Evolutionary conservation across 2,888 invertebrate genomes (phyloP).

Genomic region (Acrocera orbiculus): DNA sequence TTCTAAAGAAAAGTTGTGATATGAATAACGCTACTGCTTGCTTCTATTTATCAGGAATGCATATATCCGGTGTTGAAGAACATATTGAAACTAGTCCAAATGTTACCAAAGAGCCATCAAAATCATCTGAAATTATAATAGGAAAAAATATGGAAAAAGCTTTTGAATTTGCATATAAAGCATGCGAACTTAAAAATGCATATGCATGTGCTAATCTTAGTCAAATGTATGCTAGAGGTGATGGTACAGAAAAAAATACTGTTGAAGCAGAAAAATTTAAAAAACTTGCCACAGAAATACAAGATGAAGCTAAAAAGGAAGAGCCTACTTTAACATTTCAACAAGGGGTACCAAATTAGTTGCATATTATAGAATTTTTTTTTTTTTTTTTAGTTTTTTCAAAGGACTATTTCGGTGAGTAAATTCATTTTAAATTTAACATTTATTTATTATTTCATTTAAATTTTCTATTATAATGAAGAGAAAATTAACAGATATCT

Average conservation of each 20-base stretch:
- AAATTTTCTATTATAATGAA: too few species aligned
- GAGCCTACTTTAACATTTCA: conserved; percentile 36
- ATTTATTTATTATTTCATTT: too few species aligned
- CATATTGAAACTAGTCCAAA: conserved; percentile 34
- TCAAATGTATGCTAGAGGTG: conserved; percentile 69
- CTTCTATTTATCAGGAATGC: conserved; percentile 63
- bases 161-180: conserved; percentile 55
- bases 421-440: too few species aligned
- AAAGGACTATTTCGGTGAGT: too few species aligned
- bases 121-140: conserved; percentile 33
- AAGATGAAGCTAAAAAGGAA: conserved; percentile 44
- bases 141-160: conserved; percentile 58
- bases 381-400: too few species aligned
- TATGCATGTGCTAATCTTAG: conserved; percentile 82
- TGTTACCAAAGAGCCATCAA: conserved; percentile 7
- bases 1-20: conserved; percentile 41
- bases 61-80: conserved; percentile 52
- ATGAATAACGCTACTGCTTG: conserved; percentile 51
- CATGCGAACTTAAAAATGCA: conserved; percentile 70
- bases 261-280: conserved; percentile 56
- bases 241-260: conserved; percentile 57
- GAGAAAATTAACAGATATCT: too few species aligned
- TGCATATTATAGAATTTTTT: conserved; percentile 3
- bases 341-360: conserved; percentile 32
- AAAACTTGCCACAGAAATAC: conserved; percentile 49